Base-by-base conservation (phyloP, 2,113 vertebrate species). In the Dissostichus mawsoni region DNA sequence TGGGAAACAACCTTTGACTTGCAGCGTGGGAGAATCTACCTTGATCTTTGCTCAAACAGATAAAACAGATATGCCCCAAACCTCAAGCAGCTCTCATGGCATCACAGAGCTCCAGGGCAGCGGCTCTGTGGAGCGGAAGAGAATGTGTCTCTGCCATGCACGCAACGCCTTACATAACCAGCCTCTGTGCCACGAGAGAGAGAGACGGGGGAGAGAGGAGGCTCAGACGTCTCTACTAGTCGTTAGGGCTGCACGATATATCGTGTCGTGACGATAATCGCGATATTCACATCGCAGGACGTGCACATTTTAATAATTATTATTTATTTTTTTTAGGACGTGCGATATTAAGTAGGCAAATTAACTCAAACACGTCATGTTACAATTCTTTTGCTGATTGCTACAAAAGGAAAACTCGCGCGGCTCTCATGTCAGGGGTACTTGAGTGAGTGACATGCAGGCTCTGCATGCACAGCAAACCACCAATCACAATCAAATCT, bases 161-260 rank as follows among this genome's bases (percentile, higher is more conserved):
- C 86, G 83, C 87, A 86, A 86, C 0, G 76, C 29, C 86, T 93
- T 91, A 91, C 75, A 74, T 92, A 92, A 93, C 68, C 75, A 69
- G n/a, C 65, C 80, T 77, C 85, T 17, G 69, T 57, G 77, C 72
- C 87, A 84, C 29, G 13, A 59, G 64, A 9, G 14, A 16, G 58
- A 36, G 23, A 12, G 58, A 57, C 20, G 55, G 9, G 41, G 11
- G 10, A 25, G 20, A 65, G 16, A 44, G 58, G 68, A 56, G 23
- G 5, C 47, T 12, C 45, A 10, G 11, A 47, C 58, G 64, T 68
- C 80, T 51, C 55, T 2, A 1, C 69, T 7, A 3, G 70, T 56
- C 55, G 8, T 10, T 29, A 29, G 29, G 3, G 3, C 29, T 29
- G 29, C 29, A 29, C 29, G 29, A 29, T 29, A 29, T 29, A 29